These are phyloP conservation scores for Tetramorium parvispinum DNA, from an alignment of 1,140 invertebrate genomes.

Conservation along the genomic window DNA sequence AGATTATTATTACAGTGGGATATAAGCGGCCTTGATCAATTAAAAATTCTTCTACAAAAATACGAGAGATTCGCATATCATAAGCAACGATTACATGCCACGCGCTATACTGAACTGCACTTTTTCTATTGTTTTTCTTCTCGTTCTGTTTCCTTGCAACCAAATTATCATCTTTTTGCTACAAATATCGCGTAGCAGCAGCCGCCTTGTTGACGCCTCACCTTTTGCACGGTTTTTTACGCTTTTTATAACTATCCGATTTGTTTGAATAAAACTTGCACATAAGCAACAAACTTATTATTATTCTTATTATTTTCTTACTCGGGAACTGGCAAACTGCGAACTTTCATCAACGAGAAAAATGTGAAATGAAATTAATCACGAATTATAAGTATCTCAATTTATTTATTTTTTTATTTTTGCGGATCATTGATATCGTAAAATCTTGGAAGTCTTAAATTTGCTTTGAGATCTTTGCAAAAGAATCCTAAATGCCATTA, in stretches of 20 bases:
- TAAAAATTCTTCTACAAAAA: neutral
- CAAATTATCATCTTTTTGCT: neutral
- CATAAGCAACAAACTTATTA: neutral
- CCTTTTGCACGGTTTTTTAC: neutral
- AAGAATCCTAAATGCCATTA: neutral
- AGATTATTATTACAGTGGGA: neutral
- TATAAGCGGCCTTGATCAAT: neutral
- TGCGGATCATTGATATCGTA: neutral
- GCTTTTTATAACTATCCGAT: neutral
- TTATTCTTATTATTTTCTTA: slow-evolving; percentile 8
- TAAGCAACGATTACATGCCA: neutral
- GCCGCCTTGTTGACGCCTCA: neutral
- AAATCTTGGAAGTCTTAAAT: neutral
- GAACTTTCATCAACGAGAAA: slow-evolving; percentile 1
- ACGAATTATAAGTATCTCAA: neutral
- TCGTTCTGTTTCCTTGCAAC: neutral
- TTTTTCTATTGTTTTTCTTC: neutral
- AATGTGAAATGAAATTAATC: neutral
- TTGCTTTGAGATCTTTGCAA: neutral
- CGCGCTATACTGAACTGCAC: neutral
- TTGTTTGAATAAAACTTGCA: neutral
- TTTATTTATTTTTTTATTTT: neutral
- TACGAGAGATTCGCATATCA: neutral
- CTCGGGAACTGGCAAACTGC: neutral
- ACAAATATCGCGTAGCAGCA: neutral